phyloP scores from a whole-genome alignment of 2,113 vertebrate species.

The Indicator maculatus region DNA sequence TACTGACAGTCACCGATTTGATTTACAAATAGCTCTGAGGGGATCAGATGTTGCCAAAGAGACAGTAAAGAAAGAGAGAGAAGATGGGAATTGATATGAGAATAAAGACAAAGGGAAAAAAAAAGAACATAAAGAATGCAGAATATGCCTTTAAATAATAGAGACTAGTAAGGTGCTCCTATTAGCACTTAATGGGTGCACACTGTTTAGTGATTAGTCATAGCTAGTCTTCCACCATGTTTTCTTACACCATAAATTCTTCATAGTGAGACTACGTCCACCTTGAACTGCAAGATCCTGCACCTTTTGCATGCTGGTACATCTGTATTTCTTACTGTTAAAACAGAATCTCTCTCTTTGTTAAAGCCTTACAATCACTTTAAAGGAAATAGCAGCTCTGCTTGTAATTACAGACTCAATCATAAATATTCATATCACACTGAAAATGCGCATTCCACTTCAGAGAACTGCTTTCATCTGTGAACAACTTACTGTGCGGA shows the following conservation, averaged over 20 bases:
- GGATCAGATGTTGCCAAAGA: slow-evolving; percentile 30
- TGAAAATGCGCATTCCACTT: background rate
- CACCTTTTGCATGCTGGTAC: background rate
- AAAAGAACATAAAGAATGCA: background rate
- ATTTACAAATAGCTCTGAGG: slow-evolving; percentile 40
- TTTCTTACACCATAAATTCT: background rate
- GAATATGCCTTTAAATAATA: background rate
- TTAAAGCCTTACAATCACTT: background rate
- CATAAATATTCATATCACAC: slow-evolving; percentile 19
- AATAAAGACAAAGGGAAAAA: background rate
- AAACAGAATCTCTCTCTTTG: background rate
- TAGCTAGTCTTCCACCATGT: background rate
- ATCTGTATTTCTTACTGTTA: background rate
- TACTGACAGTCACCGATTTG: slow-evolving; percentile 42
- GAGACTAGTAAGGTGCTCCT: background rate
- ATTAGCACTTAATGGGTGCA: background rate
- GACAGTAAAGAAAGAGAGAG: background rate
- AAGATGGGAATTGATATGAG: background rate
- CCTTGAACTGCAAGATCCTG: background rate
- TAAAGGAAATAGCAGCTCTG: background rate
- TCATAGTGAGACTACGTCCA: background rate
- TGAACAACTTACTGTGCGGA: background rate
- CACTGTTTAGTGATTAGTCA: background rate
- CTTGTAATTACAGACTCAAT: background rate
- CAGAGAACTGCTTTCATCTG: background rate